phyloP scores from a whole-genome alignment of 2,888 invertebrate genomes.

The Kuschelorhynchus macadamiae region DNA sequence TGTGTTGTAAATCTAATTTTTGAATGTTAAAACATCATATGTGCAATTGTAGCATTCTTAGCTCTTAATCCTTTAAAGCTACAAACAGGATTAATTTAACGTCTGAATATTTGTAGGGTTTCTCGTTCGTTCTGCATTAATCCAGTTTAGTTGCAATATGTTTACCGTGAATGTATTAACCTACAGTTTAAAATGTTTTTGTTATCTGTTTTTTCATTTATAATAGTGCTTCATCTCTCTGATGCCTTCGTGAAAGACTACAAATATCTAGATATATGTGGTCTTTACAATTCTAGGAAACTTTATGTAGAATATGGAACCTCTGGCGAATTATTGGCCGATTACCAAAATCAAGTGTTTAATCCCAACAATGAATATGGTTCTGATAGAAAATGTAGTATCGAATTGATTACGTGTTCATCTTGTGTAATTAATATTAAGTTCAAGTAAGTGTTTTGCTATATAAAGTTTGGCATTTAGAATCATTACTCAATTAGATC shows the following conservation, averaged over 20 bases:
- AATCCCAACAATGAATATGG: constrained; percentile 13
- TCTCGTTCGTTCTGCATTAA: neutral
- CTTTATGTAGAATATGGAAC: constrained; percentile 67
- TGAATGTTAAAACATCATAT: neutral
- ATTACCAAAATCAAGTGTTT: constrained; percentile 56
- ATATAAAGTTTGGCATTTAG: no score
- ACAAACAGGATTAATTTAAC: constrained; percentile 6
- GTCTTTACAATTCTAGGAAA: constrained; percentile 50
- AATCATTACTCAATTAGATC: neutral
- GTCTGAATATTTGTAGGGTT: neutral
- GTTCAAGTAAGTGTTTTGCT: constrained; percentile 68
- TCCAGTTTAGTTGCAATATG: neutral
- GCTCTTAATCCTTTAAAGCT: neutral
- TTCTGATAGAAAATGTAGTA: constrained; percentile 71
- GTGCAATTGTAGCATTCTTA: neutral
- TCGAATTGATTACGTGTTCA: constrained; percentile 80
- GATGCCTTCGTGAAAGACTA: constrained; percentile 28
- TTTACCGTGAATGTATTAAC: neutral
- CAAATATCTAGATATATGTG: constrained; percentile 53
- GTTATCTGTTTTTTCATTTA: no score
- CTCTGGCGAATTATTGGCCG: constrained; percentile 64
- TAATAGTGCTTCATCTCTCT: neutral
- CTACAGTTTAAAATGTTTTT: neutral
- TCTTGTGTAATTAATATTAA: constrained; percentile 75
- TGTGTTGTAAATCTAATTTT: no score